Evolutionary conservation across 2,797 vertebrate genomes (phyloP), one percentile per base, ranked within the genome.

Genomic region (Gymnocypris eckloni): DNA sequence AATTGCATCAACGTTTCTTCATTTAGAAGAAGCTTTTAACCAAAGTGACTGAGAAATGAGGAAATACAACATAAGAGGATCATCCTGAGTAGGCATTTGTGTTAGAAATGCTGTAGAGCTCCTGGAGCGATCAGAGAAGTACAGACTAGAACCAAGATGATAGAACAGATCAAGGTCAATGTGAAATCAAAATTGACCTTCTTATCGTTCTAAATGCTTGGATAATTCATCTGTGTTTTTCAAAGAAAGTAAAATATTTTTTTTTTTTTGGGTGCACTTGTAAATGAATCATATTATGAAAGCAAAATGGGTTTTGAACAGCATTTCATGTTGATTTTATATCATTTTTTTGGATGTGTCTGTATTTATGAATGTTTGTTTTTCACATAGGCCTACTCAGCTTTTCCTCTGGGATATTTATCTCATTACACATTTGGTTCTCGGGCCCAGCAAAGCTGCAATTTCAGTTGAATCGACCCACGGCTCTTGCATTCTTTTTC

Each of bases 341-440:
- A 33, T 75, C 4, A 6, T 6, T 75, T 20, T 20, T 6, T 75
- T 12, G 11, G 41, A n/a, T 83, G 70, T 45, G 22, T 59, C 48
- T 70, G 5, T 70, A 41, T 61, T 82, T 73, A 48, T 43, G 39
- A 45, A 59, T 73, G 4, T 72, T 72, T 72, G 54, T 50, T 50
- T 76, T 64, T 50, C 66, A 18, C 25, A 66, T 33, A 33, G 28
- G 28, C 28, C 28, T 33, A 45, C 78, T 79, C 78, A 66, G 41
- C 59, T 72, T 80, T 80, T 66, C 78, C 59, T 48, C 59, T 13
- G 59, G 59, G 59, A 80, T 20, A 66, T 66, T 80, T 33, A 45
- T 80, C 41, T 80, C 59, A 66, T 80, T 64, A 66, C 59, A 79
- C 54, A 66, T 76, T 75, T 76, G 25, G 20, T 66, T 83, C 56